Percentiles rank a stretch among this genome's conserved stretches.
Evolutionary conservation across 2,113 vertebrate species (phyloP).

Genomic region (Nestor notabilis): DNA sequence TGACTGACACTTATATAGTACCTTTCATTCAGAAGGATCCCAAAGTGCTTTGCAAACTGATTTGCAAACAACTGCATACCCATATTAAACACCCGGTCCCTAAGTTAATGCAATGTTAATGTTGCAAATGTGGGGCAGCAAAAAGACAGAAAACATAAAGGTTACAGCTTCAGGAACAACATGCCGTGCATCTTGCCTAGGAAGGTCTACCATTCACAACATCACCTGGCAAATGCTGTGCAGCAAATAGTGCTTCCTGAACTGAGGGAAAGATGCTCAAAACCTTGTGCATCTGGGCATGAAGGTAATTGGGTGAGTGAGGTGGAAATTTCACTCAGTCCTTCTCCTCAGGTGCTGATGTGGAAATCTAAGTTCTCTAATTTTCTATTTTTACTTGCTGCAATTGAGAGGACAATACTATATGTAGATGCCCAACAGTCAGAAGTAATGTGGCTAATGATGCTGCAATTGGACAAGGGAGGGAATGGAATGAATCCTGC

Average conservation of each 20-base stretch:
- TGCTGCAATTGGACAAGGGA: conserved; percentile 19
- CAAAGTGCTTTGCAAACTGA: conserved; percentile 36
- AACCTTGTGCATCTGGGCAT: background rate
- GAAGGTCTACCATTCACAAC: background rate
- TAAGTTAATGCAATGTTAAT: background rate
- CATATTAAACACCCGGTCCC: background rate
- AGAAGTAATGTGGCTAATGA: conserved; percentile 41
- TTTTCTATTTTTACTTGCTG: conserved; percentile 53
- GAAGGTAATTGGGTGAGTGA: background rate
- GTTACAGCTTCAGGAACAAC: background rate
- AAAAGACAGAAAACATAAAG: background rate
- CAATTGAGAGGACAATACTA: conserved; percentile 23
- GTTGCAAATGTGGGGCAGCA: background rate
- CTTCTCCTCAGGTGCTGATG: background rate
- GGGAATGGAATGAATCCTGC: conserved; percentile 25
- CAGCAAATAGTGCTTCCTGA: background rate
- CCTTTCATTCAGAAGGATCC: conserved; percentile 34
- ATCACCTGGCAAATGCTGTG: background rate
- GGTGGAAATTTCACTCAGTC: background rate
- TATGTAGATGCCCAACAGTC: conserved; percentile 14
- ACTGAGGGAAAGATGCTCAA: background rate
- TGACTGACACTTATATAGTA: conserved; percentile 36
- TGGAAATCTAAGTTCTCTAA: conserved; percentile 16
- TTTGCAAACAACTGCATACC: background rate
- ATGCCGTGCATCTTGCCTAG: background rate